Evolutionary conservation across 2,113 vertebrate species (phyloP).

Genomic region (Lota lota): DNA sequence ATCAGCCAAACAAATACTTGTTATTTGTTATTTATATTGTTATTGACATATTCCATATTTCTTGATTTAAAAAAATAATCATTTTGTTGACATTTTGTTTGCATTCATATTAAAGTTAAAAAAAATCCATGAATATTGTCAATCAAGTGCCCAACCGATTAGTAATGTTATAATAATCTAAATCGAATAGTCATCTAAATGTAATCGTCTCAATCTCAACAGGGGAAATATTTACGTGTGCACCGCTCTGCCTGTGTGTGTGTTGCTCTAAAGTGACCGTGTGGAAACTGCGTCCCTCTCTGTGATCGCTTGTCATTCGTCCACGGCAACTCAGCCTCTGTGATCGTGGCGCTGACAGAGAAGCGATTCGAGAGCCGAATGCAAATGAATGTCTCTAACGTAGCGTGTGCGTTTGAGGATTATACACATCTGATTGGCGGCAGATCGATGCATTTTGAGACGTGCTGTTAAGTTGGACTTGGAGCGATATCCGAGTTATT

Average conservation of each 20-base stretch:
- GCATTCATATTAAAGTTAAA: no score
- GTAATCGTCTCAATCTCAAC: not conserved
- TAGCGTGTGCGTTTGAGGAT: constrained; percentile 45
- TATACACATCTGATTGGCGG: not conserved
- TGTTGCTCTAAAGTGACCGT: constrained; percentile 54
- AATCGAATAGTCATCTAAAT: no score
- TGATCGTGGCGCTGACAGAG: constrained; percentile 68
- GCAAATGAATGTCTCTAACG: constrained; percentile 56
- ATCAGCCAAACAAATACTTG: not conserved
- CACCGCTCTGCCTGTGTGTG: constrained; percentile 22
- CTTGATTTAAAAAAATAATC: not conserved
- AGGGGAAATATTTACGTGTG: constrained; percentile 12
- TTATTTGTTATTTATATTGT: not conserved
- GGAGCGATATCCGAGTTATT: constrained; percentile 14
- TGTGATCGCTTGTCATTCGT: constrained; percentile 68
- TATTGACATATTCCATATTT: not conserved
- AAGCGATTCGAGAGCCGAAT: constrained; percentile 61
- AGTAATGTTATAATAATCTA: no score
- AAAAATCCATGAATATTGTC: no score
- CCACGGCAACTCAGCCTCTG: constrained; percentile 54
- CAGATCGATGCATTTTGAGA: no score
- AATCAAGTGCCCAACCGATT: no score
- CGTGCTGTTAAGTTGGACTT: constrained; percentile 26
- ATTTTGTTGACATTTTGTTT: not conserved
- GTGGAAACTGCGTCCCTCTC: constrained; percentile 60